Base-by-base conservation (phyloP, 2,888 invertebrate genomes). In the Pheosia gnoma region DNA sequence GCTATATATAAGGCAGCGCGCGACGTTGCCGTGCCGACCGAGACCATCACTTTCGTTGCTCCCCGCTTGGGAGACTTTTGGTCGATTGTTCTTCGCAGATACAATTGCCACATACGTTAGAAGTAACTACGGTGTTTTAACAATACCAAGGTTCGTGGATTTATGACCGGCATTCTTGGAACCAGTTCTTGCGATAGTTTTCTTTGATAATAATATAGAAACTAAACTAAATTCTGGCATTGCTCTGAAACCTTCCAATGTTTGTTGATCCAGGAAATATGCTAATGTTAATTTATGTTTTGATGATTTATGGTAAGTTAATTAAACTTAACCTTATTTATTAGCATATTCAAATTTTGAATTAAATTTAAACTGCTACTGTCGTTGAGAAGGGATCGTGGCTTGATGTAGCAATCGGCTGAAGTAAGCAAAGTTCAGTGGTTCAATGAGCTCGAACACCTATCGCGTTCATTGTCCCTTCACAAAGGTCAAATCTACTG, bases 391-490 rank as follows among this genome's bases (percentile, higher is more conserved):
- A 70, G 77, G 76, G 82, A 84, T 80, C 84, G 83, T 81, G 76
- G 78, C 77, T 74, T 71, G 72, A 80, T 88, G 86, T 81, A 80
- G 89, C 86, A 90, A 89, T 80, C 84, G 73, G 79, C 80, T 80
- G 75, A 81, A 79, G 79, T 83, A 85, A 82, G 81, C 81, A 89
- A 91, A 90, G 91, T 90, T 90, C 88, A 91, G 84, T 88, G 84
- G 91, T 90, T 88, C 87, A 85, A 85, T 81, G 85, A 80, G 84
- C 86, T 80, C 77, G 77, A 81, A 82, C 81, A 83, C 82, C 85
- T 84, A 86, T 84, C 66, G 79, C 83, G 83, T 86, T 85, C 85
- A 84, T 87, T 88, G 88, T 88, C 85, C 84, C 83, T 81, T 81
- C 67, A 63, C 74, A 88, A 91, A 91, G 88, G 89, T 89, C 86